Base-by-base conservation (phyloP, 2,113 vertebrate genomes). In the Protobothrops flavoviridis region DNA sequence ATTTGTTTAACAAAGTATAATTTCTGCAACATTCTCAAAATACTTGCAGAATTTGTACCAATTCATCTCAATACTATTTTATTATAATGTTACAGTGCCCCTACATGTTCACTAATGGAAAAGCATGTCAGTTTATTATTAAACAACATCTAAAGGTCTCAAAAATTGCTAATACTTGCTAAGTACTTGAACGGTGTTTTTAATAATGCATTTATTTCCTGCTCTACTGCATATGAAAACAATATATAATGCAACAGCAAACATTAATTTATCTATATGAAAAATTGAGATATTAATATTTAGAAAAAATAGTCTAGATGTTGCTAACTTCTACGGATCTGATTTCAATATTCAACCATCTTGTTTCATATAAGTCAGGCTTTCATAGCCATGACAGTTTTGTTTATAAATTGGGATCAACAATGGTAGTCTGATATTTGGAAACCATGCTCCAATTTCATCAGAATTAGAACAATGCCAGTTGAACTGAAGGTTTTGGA, bases 31-130 rank as follows among this genome's bases (percentile, higher is more conserved):
- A 52, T 81, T 39, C 81, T 26, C 50, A 64, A 1, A 92, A 23
- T 48, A 92, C 88, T 94, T 94, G 33, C 45, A 91, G n/a, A 94
- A 48, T 26, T 93, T 43, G 85, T 2, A 88, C 55, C 93, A 92
- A 91, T 56, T 85, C 92, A 91, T 39, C 94, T 74, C 8, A 93
- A 93, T 29, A 91, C 93, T 11, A 33, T 88, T 92, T 94, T 96
- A 94, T 94, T 33, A 93, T 92, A 96, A 97, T 96, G 95, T 96
- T 94, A 96, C 94, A 97, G 96, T 98, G 98, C 98, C 98, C 97
- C 98, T 98, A 93, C 94, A 96, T 0, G 97, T 97, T 96, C 95
- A 95, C 50, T 92, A 69, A 56, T 86, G 94, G 97, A 97, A 97
- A 94, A 97, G 93, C 98, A 98, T 5, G 64, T 90, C 21, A 53